Evolutionary conservation across 2,113 vertebrate genomes (phyloP), one percentile per base, ranked within the genome.

Genomic region (human (Homo sapiens)): DNA sequence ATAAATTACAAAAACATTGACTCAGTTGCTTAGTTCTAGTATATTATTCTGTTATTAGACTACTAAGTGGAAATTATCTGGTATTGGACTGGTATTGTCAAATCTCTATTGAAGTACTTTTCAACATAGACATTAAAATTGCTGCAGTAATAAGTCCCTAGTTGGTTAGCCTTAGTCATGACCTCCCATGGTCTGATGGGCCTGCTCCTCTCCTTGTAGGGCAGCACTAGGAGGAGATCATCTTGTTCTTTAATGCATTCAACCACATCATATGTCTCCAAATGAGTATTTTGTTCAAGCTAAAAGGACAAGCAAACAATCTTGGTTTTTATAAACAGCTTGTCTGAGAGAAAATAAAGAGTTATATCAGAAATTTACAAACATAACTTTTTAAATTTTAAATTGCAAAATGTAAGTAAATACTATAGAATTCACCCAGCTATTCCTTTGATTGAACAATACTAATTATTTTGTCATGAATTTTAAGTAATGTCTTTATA

Each of bases 61-160:
- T 93, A 94, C 81, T 83, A 81, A 82, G 40, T 73, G 11, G 6
- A 93, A 92, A 68, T 55, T 38, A 83, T 59, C 73, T 96, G 8
- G 10, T 40, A 59, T 45, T 38, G 22, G 8, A 66, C 18, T 57
- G 10, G 9, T 84, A 50, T 9, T 83, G 12, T 78, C 40, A 72
- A 30, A 88, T 50, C 18, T 94, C 93, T 79, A 59, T 18, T 43
- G 3, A 45, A 55, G 45, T n/a, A 52, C 64, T 55, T 89, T 86
- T 83, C 16, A 57, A 52, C 45, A 35, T 70, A 90, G 35, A 93
- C 20, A 72, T 52, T 87, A 90, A 84, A 78, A 68, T 61, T 52
- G 27, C 3, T 52, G 40, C 78, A 45, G 20, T 75, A 38, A 50
- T 72, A 78, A 96, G 8, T 16, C 84, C 7, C 5, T 4, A 85